These are phyloP conservation scores for Clangula hyemalis DNA, from an alignment of 2,797 vertebrate species.

Conservation along the genomic window DNA sequence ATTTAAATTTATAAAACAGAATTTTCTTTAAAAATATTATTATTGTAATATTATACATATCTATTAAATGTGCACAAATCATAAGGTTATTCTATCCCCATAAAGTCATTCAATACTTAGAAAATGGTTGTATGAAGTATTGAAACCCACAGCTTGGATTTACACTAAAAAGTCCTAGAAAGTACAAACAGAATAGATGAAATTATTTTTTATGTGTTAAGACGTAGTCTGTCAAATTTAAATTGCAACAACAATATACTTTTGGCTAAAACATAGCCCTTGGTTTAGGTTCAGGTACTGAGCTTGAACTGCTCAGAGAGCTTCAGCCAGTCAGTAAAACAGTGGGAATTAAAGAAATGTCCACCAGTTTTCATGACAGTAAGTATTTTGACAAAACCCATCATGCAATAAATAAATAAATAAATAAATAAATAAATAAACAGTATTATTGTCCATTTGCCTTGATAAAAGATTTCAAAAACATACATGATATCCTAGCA, in stretches of 20 bases:
- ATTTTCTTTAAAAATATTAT: not conserved
- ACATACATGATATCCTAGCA: constrained; percentile 15
- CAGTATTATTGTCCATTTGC: not conserved
- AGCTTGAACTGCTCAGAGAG: not conserved
- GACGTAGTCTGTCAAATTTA: not conserved
- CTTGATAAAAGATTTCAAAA: not conserved
- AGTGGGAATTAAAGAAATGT: not conserved
- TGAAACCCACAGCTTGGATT: not conserved
- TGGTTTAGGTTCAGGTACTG: not conserved
- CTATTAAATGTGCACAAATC: not conserved
- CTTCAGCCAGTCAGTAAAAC: not conserved
- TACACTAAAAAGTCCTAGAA: not conserved
- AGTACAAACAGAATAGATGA: not conserved
- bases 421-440: constrained; percentile 5
- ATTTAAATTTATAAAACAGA: not conserved
- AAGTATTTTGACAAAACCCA: not conserved
- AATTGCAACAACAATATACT: not conserved
- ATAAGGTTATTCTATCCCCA: not conserved
- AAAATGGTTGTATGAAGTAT: not conserved
- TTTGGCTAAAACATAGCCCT: not conserved
- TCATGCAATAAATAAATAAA: not conserved
- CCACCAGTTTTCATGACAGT: not conserved
- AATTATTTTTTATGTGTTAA: not conserved
- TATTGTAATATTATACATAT: not conserved
- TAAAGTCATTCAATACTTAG: not conserved